Base-by-base conservation (phyloP, 2,113 vertebrate species). In the Ptychochromis oligacanthus region DNA sequence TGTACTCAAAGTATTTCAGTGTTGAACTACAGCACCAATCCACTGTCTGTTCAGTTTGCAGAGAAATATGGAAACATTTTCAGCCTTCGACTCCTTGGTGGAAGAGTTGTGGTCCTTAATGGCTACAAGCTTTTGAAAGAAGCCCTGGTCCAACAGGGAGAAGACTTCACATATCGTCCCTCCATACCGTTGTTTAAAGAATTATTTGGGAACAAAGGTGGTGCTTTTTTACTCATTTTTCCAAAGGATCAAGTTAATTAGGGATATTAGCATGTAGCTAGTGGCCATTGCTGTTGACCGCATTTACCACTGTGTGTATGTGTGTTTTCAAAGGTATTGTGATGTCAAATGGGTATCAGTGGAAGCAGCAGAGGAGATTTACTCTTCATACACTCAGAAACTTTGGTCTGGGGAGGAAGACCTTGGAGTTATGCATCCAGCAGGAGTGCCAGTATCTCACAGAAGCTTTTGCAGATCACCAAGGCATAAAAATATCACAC, bases 331-430 rank as follows among this genome's bases (percentile, higher is more conserved):
- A 60, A 60, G 58, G 58, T 34, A 4, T 60, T 60, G 1, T 60
- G 17, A 60, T 60, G 28, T 60, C 59, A 11, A 60, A 60, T 60
- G 59, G 59, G 15, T 34, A 60, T 34, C 59, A 20, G 17, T 60
- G 59, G 59, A 60, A 60, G 28, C 59, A 61, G 1, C 28, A 34
- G 0, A 95, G 96, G 64, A 94, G 95, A 78, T 96, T 97, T 90
- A 84, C 95, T 62, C 93, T 97, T 79, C 91, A 67, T 8, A 96
- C 96, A 0, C 94, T 97, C 14, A 95, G 89, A 34, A 97, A 96
- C 59, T 61, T 61, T 61, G 59, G 59, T 6, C 28, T 61, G 59
- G 59, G 59, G 17, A 61, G 6, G 59, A 61, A 20, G 2, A 61
- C 59, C 17, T 34, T 61, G 17, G 59, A 61, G 59, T 61, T 61